Evolutionary conservation across 2,113 vertebrate genomes (phyloP), one percentile per base, ranked within the genome.

Genomic region (Erpornis zantholeuca): DNA sequence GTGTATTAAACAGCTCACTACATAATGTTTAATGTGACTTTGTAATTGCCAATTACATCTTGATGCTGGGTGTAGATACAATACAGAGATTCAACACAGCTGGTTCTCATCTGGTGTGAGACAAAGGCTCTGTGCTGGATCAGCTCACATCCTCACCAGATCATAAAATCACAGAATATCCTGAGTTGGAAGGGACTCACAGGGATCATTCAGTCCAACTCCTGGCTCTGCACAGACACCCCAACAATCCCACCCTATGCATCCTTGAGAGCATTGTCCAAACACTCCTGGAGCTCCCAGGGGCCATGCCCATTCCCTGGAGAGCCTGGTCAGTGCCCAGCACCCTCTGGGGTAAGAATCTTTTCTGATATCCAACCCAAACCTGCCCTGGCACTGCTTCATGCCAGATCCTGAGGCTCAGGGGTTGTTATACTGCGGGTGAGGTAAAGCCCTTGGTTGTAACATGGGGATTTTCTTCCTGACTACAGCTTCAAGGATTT

Each of bases 1-100:
- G 40, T 73, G 31, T 80, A 54, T 79, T 86, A 59, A 86, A 63
- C 49, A 68, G 76, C 71, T 82, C 24, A 6, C 73, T 83, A 19
- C 61, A 7, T 57, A 68, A 54, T 33, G 42, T 63, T 83, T 78
- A 88, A 86, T 56, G 80, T 28, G 71, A 66, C 66, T 73, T 63
- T 17, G 33, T 66, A 86, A 88, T 68, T 95, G 82, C 68, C 85
- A 77, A 22, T 90, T 66, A 70, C 47, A 66, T 78, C 79, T 66
- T 66, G 75, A 40, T 56, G 79, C 40, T 78, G 40, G 56, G 35
- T 53, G 61, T 35, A 47, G 56, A 23, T 81, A 23, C 4, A 57
- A 40, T 4, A 5, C 0, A 3, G 76, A 86, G 50, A 36, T 38
- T 38, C n/a, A 49, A 42, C 2, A 3, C 68, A 80, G 90, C 71